Evolutionary conservation across 2,113 vertebrate genomes (phyloP), one percentile per base, ranked within the genome.

Genomic region (Dissostichus mawsoni): DNA sequence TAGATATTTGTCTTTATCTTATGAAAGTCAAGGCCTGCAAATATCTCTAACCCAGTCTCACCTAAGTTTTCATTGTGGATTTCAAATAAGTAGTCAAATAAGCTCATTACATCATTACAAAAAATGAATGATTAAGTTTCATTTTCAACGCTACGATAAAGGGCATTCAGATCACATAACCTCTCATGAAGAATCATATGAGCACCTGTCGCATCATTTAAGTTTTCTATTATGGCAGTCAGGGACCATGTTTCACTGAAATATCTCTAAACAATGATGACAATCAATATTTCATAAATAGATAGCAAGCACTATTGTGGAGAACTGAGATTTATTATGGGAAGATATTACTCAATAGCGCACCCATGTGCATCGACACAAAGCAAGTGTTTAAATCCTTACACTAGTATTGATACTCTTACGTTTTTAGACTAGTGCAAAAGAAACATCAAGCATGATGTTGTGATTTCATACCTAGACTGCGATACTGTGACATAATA

Each of bases 211-310:
- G 72, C 48, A 52, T 76, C 8, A 36, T 82, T 82, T 83, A 8
- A 20, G 47, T 75, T 89, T 85, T 81, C 79, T 77, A 72, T 59
- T 18, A 70, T 1, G 29, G 67, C 87, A 87, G 91, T 87, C 81
- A 91, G 87, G 93, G 89, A 92, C 75, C 81, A 85, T 83, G 86
- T 73, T 86, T 80, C 64, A 83, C 63, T 59, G 12, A 90, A 84
- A 75, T 82, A 80, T 81, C 45, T 82, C 80, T 87, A 14, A 80
- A 89, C 66, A 86, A 89, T 33, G 45, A 92, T 84, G 92, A 93
- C 92, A 94, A 94, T 94, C 93, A 94, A 86, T 92, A 87, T 69
- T 86, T 74, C 73, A 87, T 29, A 8, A 86, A 76, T 64, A 74
- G 81, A 66, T 86, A 90, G 76, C 70, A 75, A 81, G 81, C 82